Evolutionary conservation across 2,797 vertebrate species (phyloP).

Genomic region (Euphonia xanthogaster): DNA sequence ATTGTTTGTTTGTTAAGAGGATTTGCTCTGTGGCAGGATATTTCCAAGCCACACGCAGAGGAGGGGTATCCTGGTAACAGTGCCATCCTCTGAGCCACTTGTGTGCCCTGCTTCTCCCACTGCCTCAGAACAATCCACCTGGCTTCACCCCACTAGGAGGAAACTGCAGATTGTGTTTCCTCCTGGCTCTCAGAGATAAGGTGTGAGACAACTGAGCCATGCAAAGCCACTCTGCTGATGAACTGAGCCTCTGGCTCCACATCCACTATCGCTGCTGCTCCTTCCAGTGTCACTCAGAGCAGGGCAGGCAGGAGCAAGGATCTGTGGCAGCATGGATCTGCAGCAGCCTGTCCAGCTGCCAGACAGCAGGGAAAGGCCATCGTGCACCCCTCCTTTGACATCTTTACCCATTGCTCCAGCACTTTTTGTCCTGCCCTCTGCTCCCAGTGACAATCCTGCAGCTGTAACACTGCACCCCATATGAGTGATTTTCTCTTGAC

Average conservation of each 20-base stretch:
- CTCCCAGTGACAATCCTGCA: background rate
- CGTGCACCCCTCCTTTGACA: accelerated
- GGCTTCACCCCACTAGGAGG: accelerated
- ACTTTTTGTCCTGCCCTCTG: background rate
- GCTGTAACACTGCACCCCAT: background rate
- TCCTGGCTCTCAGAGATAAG: background rate
- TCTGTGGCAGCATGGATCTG: background rate
- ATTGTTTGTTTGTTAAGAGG: background rate
- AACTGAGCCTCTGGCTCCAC: background rate
- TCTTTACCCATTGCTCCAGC: background rate
- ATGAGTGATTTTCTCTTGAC: background rate
- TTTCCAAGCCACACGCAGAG: background rate
- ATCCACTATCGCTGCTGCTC: background rate
- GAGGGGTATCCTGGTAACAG: background rate
- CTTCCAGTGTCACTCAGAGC: background rate
- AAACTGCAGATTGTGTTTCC: background rate
- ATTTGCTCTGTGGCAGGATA: background rate
- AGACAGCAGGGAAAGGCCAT: background rate
- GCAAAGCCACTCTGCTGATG: background rate
- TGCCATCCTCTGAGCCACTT: background rate
- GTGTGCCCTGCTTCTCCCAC: background rate
- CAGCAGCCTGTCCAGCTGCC: background rate
- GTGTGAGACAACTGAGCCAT: background rate
- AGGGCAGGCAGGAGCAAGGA: background rate
- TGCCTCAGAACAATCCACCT: background rate